A percentile compares a stretch with the other conserved stretches of the same genome.
These are phyloP conservation scores for Chromobotia macracanthus DNA, from an alignment of 2,797 vertebrate genomes.

Conservation along the genomic window DNA sequence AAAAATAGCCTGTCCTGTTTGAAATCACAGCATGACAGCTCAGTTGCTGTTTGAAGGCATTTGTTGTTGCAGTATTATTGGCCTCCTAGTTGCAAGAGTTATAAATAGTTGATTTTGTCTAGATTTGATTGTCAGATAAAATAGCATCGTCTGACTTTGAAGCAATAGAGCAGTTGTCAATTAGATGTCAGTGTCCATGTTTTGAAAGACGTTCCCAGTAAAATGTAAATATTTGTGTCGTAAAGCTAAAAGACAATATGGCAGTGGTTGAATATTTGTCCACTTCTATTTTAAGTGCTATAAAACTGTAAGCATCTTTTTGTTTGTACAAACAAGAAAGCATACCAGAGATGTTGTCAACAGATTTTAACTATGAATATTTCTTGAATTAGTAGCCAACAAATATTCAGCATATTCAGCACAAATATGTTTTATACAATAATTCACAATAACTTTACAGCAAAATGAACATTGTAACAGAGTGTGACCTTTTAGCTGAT, in stretches of 20 bases:
- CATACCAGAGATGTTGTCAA: no score
- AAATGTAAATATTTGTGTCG: no score
- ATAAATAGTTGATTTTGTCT: slow-evolving; percentile 32
- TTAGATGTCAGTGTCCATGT: not conserved
- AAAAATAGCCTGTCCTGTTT: slow-evolving; percentile 31
- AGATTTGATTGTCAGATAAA: not conserved
- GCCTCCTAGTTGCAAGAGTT: slow-evolving; percentile 28
- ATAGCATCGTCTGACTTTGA: not conserved
- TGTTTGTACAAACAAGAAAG: no score
- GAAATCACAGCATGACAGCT: slow-evolving; percentile 2
- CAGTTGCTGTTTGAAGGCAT: slow-evolving; percentile 41
- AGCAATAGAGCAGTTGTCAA: no score
- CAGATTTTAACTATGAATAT: no score
- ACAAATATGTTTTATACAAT: not conserved
- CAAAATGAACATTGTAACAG: not conserved
- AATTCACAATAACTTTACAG: not conserved
- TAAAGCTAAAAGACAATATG: no score
- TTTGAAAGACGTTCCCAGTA: no score
- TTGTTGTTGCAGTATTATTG: slow-evolving; percentile 37
- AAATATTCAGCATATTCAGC: no score
- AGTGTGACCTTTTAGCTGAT: not conserved
- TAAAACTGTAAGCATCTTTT: no score
- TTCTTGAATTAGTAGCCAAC: no score
- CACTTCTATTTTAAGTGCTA: no score
- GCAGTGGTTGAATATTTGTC: no score